Base-by-base conservation (phyloP, 2,113 vertebrate genomes). In the Melanostigma gelatinosum region DNA sequence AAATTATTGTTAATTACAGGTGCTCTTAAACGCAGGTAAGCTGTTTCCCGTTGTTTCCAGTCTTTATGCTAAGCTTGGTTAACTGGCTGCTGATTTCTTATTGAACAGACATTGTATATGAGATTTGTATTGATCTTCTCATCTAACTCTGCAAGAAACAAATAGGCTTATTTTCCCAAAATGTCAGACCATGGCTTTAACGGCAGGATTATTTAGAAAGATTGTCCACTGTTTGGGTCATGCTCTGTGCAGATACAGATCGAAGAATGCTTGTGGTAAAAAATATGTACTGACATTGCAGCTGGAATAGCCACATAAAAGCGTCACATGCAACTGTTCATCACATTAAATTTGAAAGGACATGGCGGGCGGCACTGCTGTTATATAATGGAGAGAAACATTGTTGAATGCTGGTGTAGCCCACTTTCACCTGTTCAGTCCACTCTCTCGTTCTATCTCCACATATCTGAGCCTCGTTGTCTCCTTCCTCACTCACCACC, bases 391-490 rank as follows among this genome's bases (percentile, higher is more conserved):
- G 16, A 75, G 9, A 67, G 36, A 48, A 72, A 29, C 36, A 52
- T 7, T 46, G 32, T 18, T 29, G 77, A 57, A 77, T 79, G 68
- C 38, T 52, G 18, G 22, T 77, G 50, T 15, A 18, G 34, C 20
- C 55, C 54, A 61, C 70, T 22, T 60, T 24, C 18, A 64, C 57
- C 42, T 77, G 69, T 69, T 75, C 15, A 60, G 46, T 54, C 52
- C 27, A 62, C 46, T 77, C 18, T 75, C 10, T 85, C 24, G 46
- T 62, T 75, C 71, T 63, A n/a, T 40, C 42, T 72, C 58, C 61
- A 82, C 24, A 78, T 55, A 73, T 73, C 40, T 72, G 9, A 55
- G 63, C 38, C 29, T 67, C 36, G 55, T 50, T 75, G 60, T 75
- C 82, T 69, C 58, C 22, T 60, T 83, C 20, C 46, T 50, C 64